Conservation (phyloP, 2,113 vertebrate genomes). For the Leucopternis melanops region DNA sequence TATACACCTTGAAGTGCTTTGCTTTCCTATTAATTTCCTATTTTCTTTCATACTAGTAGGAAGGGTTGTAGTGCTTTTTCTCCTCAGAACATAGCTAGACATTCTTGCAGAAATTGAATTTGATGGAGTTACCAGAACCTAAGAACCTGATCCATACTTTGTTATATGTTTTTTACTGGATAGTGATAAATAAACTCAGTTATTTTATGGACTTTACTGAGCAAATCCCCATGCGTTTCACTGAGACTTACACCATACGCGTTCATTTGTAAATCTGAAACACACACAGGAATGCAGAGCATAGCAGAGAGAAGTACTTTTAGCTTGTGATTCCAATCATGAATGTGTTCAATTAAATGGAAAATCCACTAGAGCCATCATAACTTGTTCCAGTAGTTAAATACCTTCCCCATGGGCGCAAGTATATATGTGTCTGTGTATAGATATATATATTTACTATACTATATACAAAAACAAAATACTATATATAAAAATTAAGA, state of each 20-base stretch:
- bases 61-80: neutral
- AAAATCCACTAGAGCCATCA: no score
- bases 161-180: neutral
- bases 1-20: neutral
- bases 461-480: neutral
- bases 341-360: neutral
- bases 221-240: neutral
- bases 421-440: fast-evolving
- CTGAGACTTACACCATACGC: neutral
- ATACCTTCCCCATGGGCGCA: no score
- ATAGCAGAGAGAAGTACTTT: neutral
- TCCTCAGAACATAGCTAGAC: neutral
- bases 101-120: neutral
- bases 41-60: neutral
- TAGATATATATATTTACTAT: fast-evolving
- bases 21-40: neutral
- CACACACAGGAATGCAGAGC: neutral
- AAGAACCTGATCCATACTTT: neutral
- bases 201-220: neutral
- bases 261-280: neutral
- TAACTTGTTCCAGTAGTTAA: no score
- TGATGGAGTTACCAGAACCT: neutral
- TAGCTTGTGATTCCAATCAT: neutral
- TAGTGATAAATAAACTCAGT: neutral
- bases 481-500: fast-evolving